phyloP scores from a whole-genome alignment of 2,888 invertebrate genomes.

The Pachliopta kotzebuea region DNA sequence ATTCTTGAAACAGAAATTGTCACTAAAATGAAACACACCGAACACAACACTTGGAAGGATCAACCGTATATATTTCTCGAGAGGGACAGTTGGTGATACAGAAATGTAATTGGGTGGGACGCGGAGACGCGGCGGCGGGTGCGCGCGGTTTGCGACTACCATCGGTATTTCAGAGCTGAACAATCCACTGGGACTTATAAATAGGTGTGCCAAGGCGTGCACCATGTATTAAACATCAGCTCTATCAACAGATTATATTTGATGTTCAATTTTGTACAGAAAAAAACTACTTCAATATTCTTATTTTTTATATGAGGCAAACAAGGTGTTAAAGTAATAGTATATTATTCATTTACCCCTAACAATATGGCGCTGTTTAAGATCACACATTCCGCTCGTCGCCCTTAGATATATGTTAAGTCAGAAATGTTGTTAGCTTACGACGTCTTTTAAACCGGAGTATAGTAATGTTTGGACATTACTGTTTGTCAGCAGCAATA shows the following conservation, averaged over 20 bases:
- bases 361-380: too few relatives aligned
- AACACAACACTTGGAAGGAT: constrained; percentile 21
- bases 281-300: not conserved
- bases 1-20: constrained; percentile 5
- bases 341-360: too few relatives aligned
- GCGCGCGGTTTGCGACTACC: constrained; percentile 65
- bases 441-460: too few relatives aligned
- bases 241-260: constrained; percentile 28
- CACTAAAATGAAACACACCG: constrained; percentile 17
- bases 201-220: constrained; percentile 61
- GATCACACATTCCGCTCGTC: too few relatives aligned
- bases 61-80: constrained; percentile 21
- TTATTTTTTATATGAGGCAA: too few relatives aligned
- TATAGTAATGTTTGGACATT: too few relatives aligned
- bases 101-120: constrained; percentile 31
- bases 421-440: too few relatives aligned
- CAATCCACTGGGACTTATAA: constrained; percentile 81
- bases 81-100: constrained; percentile 3
- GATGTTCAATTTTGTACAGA: not conserved
- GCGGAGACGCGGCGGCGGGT: constrained; percentile 50
- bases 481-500: too few relatives aligned
- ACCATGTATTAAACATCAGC: constrained; percentile 42
- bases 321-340: too few relatives aligned
- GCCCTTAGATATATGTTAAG: too few relatives aligned
- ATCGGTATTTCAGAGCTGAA: constrained; percentile 65